Percentiles rank a stretch among this genome's conserved stretches.
Conservation (phyloP, 2,113 vertebrate genomes). For the Sialia sialis region DNA sequence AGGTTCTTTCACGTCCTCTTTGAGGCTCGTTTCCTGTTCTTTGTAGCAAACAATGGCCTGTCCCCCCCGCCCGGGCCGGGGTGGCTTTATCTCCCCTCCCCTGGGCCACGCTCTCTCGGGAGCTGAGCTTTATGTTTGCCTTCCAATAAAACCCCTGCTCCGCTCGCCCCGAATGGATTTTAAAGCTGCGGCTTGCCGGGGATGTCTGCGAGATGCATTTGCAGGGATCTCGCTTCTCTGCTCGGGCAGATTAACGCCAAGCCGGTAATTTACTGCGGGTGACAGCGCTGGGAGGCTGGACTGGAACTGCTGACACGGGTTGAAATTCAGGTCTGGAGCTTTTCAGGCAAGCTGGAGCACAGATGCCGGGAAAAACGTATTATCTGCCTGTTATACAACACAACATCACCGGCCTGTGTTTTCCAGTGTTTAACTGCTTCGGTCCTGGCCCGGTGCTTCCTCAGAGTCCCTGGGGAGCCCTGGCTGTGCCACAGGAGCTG, state of each 20-base stretch:
- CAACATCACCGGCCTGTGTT: background rate
- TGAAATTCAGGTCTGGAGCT: slow-evolving; percentile 2
- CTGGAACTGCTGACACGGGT: background rate
- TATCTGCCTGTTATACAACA: background rate
- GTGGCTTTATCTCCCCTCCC: background rate
- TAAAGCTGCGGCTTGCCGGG: background rate
- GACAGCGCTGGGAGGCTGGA: background rate
- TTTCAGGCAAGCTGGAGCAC: background rate
- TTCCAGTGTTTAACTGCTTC: background rate
- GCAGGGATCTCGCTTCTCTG: background rate
- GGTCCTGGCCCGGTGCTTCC: background rate
- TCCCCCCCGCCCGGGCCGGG: background rate
- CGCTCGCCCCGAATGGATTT: background rate
- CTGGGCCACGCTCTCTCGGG: background rate
- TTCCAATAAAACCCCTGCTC: background rate
- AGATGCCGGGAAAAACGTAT: background rate
- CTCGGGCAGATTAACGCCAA: background rate
- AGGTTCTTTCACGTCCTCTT: slow-evolving; percentile 12
- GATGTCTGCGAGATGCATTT: background rate
- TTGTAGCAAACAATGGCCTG: slow-evolving; percentile 37
- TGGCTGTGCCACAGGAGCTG: background rate
- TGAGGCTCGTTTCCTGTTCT: slow-evolving; percentile 56
- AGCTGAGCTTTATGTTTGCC: background rate
- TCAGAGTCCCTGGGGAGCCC: background rate
- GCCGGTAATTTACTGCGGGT: background rate